Evolutionary conservation across 1,140 invertebrate genomes (phyloP).

Genomic region (Spodoptera litura): DNA sequence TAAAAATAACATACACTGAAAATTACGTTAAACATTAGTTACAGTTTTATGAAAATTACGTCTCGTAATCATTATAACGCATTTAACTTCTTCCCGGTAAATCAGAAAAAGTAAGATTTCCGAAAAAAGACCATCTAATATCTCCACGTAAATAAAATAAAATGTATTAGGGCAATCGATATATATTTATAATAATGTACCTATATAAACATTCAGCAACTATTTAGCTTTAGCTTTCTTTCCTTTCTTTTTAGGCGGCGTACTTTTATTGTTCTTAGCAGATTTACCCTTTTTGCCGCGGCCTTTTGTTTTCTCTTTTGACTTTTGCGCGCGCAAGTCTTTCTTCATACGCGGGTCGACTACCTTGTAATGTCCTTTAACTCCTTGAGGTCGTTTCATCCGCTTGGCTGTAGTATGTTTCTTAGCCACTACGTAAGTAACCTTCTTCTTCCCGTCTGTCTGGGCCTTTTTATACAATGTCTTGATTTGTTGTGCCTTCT

Average conservation of each 20-base stretch:
- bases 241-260: slow-evolving; percentile 69
- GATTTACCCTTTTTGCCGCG: slow-evolving; percentile 73
- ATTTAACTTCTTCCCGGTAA: no score
- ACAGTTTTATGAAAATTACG: no score
- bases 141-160: no score
- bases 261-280: slow-evolving; percentile 61
- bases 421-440: slow-evolving; percentile 98
- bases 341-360: slow-evolving; percentile 99
- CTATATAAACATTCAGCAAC: slow-evolving; percentile 17
- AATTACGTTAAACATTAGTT: no score
- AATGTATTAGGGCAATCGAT: no score
- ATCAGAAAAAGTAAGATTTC: no score
- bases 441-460: slow-evolving; percentile 93
- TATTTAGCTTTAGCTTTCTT: slow-evolving; percentile 71
- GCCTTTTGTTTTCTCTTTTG: slow-evolving; percentile 86
- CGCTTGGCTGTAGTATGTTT: slow-evolving; percentile 93
- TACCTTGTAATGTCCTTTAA: slow-evolving; percentile 97
- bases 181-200: background rate
- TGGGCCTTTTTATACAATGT: slow-evolving; percentile 97
- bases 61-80: no score
- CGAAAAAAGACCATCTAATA: no score
- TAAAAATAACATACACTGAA: no score
- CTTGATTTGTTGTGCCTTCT: slow-evolving; percentile 97
- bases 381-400: slow-evolving; percentile 92
- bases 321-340: slow-evolving; percentile 91